Base-by-base conservation (phyloP, 2,113 vertebrate genomes). In the Bungarus multicinctus region DNA sequence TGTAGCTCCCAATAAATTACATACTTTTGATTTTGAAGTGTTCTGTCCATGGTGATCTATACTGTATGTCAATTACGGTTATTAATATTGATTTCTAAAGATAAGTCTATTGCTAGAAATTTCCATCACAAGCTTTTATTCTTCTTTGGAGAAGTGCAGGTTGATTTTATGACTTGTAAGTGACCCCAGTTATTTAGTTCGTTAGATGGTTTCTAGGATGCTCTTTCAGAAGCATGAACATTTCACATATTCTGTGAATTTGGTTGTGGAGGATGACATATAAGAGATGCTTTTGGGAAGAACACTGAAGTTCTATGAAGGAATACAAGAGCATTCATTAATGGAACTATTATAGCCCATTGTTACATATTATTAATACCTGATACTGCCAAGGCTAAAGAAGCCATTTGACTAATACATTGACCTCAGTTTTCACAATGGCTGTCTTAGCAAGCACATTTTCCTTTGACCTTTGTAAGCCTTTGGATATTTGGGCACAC, bases 401-500 rank as follows among this genome's bases (percentile, higher is more conserved):
- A 58, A 85, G 52, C 39, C 7, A 16, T 43, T 47, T 47, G 18
- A 92, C 20, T 69, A 87, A 74, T 27, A 23, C 39, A 74, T 22
- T 69, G 50, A 57, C 34, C 58, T 53, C 47, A 43, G 53, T 60
- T 92, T 88, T 14, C 53, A 12, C 39, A 45, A 27, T 23, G 10
- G 14, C 14, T 52, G 20, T 88, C 43, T 89, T n/a, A 89, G 88
- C 14, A 92, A 55, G 58, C 27, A 85, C 3, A 85, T 20, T 85
- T 89, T 85, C 69, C 10, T 89, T 90, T 90, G 69, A 93, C 52
- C 69, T 92, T 91, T 87, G 43, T 58, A 86, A 58, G 39, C 34
- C 43, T 30, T 57, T 27, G 89, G 54, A 58, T 10, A 8, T 74
- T 7, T n/a, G 5, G 52, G 22, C 18, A 93, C 23, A 27, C 22